These are phyloP conservation scores for Eretmocerus hayati DNA, from an alignment of 2,888 invertebrate species.

Conservation along the genomic window DNA sequence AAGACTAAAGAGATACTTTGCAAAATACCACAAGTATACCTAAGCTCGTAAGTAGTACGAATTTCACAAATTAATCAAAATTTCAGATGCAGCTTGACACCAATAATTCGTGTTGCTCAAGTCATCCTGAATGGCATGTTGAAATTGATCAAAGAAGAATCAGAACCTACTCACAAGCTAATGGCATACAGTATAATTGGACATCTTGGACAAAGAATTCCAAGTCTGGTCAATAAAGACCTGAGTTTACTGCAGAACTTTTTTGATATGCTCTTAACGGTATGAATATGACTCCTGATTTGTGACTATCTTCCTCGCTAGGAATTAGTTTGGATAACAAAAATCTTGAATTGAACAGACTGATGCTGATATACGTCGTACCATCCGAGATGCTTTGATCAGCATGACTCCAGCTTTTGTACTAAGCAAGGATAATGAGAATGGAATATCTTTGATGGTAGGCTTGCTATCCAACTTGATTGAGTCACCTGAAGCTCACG, in stretches of 20 bases:
- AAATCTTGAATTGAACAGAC: conserved; percentile 27
- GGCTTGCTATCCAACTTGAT: conserved; percentile 69
- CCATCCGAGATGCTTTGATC: conserved; percentile 39
- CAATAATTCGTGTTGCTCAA: conserved; percentile 60
- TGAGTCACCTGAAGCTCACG: conserved; percentile 63
- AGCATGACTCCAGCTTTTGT: conserved; percentile 40
- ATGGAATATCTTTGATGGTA: conserved; percentile 51
- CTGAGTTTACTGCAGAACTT: conserved; percentile 53
- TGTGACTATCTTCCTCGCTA: no score
- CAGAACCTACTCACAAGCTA: conserved; percentile 56
- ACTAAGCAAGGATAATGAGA: conserved; percentile 37
- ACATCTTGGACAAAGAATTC: conserved; percentile 56
- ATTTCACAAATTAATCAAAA: conserved; percentile 6
- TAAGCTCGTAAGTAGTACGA: no score
- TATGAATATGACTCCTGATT: conserved; percentile 32
- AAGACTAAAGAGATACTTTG: no score
- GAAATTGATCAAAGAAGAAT: conserved; percentile 60
- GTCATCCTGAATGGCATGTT: conserved; percentile 68
- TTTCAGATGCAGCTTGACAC: conserved; percentile 55
- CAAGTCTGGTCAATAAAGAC: conserved; percentile 62
- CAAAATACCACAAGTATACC: no score
- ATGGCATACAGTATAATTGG: conserved; percentile 73
- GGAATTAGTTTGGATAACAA: no score
- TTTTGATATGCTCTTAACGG: conserved; percentile 49
- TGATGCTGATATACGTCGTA: conserved; percentile 37